A percentile compares a stretch with the other conserved stretches of the same genome.
These are phyloP conservation scores for Arctopsyche grandis DNA, from an alignment of 1,140 invertebrate genomes.

Conservation along the genomic window DNA sequence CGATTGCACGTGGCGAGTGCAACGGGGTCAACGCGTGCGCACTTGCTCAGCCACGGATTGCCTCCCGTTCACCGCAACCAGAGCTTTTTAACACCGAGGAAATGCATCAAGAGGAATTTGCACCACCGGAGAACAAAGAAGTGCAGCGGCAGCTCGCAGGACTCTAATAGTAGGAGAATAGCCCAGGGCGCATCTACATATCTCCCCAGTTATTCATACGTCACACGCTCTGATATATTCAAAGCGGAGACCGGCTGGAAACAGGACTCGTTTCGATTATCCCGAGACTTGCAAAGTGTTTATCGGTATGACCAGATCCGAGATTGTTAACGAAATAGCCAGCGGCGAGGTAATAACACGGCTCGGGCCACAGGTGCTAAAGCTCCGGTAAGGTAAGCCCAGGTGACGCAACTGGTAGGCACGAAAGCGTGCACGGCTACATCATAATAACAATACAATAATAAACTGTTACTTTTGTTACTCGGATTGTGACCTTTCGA, in stretches of 20 bases:
- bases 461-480: neutral
- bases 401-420: neutral
- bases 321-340: slow-evolving; percentile 14
- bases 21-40: slow-evolving; percentile 15
- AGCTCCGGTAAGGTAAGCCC: slow-evolving; percentile 11
- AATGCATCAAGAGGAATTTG: too few species aligned
- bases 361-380: slow-evolving; percentile 13
- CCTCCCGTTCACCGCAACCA: neutral
- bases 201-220: too few species aligned
- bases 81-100: too few species aligned
- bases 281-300: too few species aligned
- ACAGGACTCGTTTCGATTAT: too few species aligned
- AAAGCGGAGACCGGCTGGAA: too few species aligned
- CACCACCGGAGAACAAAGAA: too few species aligned
- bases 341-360: slow-evolving; percentile 8
- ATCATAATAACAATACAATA: neutral
- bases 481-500: neutral
- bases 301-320: too few species aligned
- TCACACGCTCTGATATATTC: too few species aligned
- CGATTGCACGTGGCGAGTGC: neutral
- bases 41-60: neutral
- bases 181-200: too few species aligned
- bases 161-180: too few species aligned
- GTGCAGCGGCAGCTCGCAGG: too few species aligned
- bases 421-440: neutral